Conservation (phyloP, 2,797 vertebrate genomes). For the Artibeus lituratus region DNA sequence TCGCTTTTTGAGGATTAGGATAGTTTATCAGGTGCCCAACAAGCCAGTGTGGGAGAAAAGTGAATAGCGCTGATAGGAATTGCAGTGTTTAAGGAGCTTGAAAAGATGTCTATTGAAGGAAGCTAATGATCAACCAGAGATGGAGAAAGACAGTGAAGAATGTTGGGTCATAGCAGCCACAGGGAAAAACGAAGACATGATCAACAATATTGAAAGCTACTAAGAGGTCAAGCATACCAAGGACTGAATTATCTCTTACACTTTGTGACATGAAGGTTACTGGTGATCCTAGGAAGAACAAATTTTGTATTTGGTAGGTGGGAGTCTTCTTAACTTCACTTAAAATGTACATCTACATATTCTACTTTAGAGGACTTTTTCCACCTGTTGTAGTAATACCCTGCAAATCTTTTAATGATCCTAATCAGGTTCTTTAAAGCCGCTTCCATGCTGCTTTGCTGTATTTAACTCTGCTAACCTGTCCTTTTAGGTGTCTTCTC, state of each 20-base stretch:
- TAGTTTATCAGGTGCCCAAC: neutral
- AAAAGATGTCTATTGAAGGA: neutral
- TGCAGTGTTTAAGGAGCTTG: neutral
- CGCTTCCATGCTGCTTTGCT: neutral
- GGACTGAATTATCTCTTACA: neutral
- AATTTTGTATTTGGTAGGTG: neutral
- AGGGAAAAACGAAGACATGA: neutral
- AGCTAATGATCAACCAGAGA: neutral
- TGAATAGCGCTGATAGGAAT: neutral
- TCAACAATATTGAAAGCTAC: neutral
- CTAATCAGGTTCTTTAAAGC: neutral
- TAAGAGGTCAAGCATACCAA: neutral
- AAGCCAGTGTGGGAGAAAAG: neutral
- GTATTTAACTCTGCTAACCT: conserved; percentile 2
- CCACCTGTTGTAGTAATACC: neutral
- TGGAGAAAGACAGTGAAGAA: neutral
- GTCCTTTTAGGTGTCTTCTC: neutral
- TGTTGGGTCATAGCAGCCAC: neutral
- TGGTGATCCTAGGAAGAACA: neutral
- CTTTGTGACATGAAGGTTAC: neutral
- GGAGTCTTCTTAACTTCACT: neutral
- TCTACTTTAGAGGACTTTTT: neutral
- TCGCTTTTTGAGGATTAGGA: neutral
- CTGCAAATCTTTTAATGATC: neutral
- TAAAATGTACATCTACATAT: neutral